A percentile compares a stretch with the other conserved stretches of the same genome.
Conservation (phyloP, 2,797 vertebrate species). For the Notamacropus eugenii region DNA sequence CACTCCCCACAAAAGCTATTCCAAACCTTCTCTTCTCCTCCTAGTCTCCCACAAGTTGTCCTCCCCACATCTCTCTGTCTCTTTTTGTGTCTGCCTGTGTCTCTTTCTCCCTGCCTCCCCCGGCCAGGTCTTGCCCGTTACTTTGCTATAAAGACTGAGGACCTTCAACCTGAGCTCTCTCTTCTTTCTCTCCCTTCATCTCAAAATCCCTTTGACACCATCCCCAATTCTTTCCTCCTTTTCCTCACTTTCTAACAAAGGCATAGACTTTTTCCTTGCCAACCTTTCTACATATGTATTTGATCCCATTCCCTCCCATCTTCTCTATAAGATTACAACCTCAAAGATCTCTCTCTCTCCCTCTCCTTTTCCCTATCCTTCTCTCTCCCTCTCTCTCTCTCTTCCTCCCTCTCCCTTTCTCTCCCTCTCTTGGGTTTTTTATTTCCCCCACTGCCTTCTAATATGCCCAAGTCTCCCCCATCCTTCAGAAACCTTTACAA, state of each 20-base stretch:
- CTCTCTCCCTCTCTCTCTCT: too few relatives aligned
- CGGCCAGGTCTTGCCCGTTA: background rate
- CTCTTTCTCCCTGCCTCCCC: background rate
- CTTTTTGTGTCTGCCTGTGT: background rate
- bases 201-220: background rate
- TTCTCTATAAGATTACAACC: background rate
- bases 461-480: background rate
- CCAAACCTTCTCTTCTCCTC: background rate
- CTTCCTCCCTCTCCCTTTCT: too few relatives aligned
- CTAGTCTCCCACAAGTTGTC: background rate
- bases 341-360: background rate
- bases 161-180: background rate
- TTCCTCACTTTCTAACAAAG: background rate
- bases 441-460: background rate
- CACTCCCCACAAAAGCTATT: background rate
- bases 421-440: background rate
- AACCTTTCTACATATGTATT: background rate
- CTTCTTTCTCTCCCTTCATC: background rate
- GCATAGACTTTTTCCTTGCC: background rate
- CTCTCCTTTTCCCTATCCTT: too few relatives aligned
- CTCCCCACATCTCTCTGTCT: background rate
- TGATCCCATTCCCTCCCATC: background rate
- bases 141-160: background rate
- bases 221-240: background rate
- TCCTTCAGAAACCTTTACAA: background rate